These are phyloP conservation scores for Brachypalpus laphriformis DNA, from an alignment of 2,888 invertebrate genomes.

Conservation along the genomic window DNA sequence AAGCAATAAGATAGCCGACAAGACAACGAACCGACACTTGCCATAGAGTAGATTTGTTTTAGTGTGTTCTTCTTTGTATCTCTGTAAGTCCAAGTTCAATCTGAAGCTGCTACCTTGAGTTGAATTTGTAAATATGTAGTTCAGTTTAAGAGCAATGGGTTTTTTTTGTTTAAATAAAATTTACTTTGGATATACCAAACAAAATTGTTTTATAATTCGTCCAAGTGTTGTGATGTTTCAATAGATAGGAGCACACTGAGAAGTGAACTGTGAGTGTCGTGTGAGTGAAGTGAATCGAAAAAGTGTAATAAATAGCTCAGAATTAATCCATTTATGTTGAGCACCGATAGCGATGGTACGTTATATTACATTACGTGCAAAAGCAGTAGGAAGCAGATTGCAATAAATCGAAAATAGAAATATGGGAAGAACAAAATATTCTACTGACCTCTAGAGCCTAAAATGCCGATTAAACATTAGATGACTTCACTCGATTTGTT, in stretches of 20 bases:
- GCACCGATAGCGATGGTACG: neutral
- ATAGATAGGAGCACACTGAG: too few relatives aligned
- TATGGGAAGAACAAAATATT: neutral
- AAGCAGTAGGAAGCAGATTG: neutral
- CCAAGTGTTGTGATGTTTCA: neutral
- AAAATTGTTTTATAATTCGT: neutral
- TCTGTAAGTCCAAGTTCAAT: neutral
- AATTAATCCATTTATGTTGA: too few relatives aligned
- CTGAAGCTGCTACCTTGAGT: neutral
- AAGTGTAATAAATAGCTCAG: too few relatives aligned
- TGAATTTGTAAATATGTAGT: neutral
- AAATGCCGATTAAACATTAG: neutral
- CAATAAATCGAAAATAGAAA: too few relatives aligned
- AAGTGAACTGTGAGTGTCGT: too few relatives aligned
- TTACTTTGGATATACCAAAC: constrained; percentile 1
- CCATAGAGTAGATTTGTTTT: neutral
- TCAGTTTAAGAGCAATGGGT: neutral
- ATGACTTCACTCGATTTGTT: neutral
- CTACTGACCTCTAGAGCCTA: neutral
- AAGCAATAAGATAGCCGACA: neutral
- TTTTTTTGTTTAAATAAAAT: neutral
- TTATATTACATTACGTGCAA: too few relatives aligned
- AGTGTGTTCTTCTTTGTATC: constrained; percentile 5
- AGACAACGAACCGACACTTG: neutral
- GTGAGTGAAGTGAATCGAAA: too few relatives aligned